phyloP scores from a whole-genome alignment of 2,797 vertebrate species.

The Carcharodon carcharias region DNA sequence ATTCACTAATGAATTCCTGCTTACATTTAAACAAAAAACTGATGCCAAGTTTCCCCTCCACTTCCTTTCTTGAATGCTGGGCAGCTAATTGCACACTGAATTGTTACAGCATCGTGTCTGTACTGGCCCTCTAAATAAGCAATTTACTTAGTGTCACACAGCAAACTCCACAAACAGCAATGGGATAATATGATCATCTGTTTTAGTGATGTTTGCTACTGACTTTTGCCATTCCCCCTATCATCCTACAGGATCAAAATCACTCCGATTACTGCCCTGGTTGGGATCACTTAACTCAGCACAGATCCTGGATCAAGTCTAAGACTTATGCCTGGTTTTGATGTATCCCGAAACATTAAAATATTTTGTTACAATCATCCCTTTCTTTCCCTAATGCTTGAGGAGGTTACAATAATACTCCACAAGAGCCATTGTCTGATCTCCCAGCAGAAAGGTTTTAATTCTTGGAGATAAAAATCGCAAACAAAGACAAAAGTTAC shows the following conservation, averaged over 20 bases:
- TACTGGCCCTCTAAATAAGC: too few species aligned
- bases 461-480: neutral
- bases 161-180: neutral
- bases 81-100: neutral
- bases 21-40: neutral
- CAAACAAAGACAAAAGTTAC: neutral
- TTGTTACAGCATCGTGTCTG: too few species aligned
- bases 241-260: neutral
- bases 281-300: neutral
- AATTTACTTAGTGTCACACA: neutral
- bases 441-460: neutral
- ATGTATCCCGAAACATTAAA: neutral
- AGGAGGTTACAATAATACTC: neutral
- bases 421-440: neutral
- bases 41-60: neutral
- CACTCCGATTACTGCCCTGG: neutral
- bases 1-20: neutral
- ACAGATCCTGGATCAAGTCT: neutral
- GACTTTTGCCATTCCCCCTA: neutral
- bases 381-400: neutral
- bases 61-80: neutral
- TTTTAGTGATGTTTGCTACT: neutral
- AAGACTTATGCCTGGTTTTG: neutral
- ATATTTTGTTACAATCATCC: neutral
- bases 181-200: neutral